A percentile compares a stretch with the other conserved stretches of the same genome.
phyloP scores from a whole-genome alignment of 2,797 vertebrate genomes.

The Enteromius radiatus region DNA sequence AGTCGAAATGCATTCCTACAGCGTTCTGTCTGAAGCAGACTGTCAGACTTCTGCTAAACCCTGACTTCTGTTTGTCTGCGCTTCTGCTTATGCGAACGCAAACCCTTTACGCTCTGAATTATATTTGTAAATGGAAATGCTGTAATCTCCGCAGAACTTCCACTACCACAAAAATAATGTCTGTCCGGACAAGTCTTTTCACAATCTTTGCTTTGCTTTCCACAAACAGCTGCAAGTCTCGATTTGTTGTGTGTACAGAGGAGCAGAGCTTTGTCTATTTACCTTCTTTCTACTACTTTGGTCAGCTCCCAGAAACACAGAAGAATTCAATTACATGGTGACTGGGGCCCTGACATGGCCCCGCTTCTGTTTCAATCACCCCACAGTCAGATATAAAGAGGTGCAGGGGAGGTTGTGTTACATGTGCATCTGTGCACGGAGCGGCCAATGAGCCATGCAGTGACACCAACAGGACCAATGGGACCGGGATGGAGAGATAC shows the following conservation, averaged over 20 bases:
- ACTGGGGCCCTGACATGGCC: conserved; percentile 69
- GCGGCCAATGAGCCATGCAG: conserved; percentile 67
- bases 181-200: conserved; percentile 28
- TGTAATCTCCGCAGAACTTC: not conserved
- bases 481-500: conserved; percentile 12
- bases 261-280: conserved; percentile 67
- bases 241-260: conserved; percentile 43
- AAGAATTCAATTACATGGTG: conserved; percentile 78
- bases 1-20: conserved; percentile 40
- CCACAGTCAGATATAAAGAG: conserved; percentile 67
- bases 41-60: conserved; percentile 20
- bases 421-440: conserved; percentile 56
- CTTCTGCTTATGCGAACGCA: not conserved
- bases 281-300: conserved; percentile 70
- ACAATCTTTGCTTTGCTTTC: conserved; percentile 47
- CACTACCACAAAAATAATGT: not conserved
- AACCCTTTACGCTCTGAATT: not conserved
- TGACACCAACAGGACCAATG: conserved; percentile 45
- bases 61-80: conserved; percentile 11
- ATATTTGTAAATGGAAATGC: conserved; percentile 11
- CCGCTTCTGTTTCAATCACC: conserved; percentile 77
- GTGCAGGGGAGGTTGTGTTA: conserved; percentile 60
- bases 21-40: conserved; percentile 11
- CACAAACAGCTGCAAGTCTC: conserved; percentile 40
- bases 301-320: conserved; percentile 73